Percentiles rank a stretch among this genome's conserved stretches.
Evolutionary conservation across 2,797 vertebrate genomes (phyloP).

Genomic region (Odontamblyopus lacepedii): DNA sequence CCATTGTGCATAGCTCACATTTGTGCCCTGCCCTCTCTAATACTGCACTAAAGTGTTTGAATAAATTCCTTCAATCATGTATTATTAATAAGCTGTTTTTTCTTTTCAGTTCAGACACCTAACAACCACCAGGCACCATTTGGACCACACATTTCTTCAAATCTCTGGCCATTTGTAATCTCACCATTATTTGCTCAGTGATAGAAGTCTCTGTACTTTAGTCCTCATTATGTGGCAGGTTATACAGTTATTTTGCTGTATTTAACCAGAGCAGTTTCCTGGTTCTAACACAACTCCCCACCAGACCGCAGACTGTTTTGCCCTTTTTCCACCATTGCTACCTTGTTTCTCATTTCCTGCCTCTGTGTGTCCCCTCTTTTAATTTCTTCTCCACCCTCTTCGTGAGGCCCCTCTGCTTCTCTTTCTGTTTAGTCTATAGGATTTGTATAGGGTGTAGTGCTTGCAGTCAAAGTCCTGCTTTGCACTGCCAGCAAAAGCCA

Average conservation of each 20-base stretch:
- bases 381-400: conserved; percentile 35
- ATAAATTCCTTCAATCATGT: too few relatives aligned
- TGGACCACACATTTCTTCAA: neutral
- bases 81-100: too few relatives aligned
- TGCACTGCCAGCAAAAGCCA: conserved; percentile 4
- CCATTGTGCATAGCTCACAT: too few relatives aligned
- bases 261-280: conserved; percentile 14
- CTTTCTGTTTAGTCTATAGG: conserved; percentile 46
- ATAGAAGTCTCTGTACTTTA: neutral
- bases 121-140: too few relatives aligned
- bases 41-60: too few relatives aligned
- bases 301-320: conserved; percentile 24
- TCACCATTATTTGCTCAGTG: conserved; percentile 1
- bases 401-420: conserved; percentile 21
- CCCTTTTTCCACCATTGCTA: conserved; percentile 51
- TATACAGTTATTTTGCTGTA: conserved; percentile 9
- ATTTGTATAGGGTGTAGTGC: conserved; percentile 21
- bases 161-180: neutral
- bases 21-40: too few relatives aligned
- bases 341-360: conserved; percentile 57
- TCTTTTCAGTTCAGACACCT: too few relatives aligned
- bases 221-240: neutral
- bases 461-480: conserved; percentile 27
- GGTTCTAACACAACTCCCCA: conserved; percentile 7
- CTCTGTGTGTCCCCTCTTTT: conserved; percentile 40